Evolutionary conservation across 2,113 vertebrate genomes (phyloP).

Genomic region (Ramphastos sulfuratus): DNA sequence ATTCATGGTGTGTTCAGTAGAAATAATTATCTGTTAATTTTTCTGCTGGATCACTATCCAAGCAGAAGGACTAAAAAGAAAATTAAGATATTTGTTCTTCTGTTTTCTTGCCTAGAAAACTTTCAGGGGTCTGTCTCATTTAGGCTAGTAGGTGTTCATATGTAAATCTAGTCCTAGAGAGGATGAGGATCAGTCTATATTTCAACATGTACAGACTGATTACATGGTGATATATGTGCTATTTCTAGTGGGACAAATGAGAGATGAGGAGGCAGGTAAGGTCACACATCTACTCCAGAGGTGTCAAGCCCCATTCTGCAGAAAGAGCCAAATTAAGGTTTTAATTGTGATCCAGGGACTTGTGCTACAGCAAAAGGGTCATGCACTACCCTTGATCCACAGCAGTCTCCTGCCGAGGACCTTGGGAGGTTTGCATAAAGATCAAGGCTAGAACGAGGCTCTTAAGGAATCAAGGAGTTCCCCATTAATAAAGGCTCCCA

Average conservation of each 20-base stretch:
- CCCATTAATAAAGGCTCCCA: background rate
- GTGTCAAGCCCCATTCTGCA: background rate
- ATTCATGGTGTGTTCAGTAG: background rate
- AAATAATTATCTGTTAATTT: background rate
- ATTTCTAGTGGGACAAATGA: background rate
- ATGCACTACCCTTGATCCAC: background rate
- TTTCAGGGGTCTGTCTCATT: background rate
- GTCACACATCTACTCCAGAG: background rate
- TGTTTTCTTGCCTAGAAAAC: background rate
- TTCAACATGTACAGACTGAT: background rate
- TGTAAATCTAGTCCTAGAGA: background rate
- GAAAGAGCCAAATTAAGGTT: background rate
- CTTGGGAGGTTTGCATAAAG: slow-evolving; percentile 20
- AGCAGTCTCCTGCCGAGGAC: background rate
- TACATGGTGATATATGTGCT: background rate
- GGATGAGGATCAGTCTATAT: background rate
- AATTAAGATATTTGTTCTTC: background rate
- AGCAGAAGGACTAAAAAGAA: background rate
- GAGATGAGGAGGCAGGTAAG: background rate
- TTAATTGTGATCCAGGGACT: slow-evolving; percentile 22
- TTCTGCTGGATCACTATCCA: background rate
- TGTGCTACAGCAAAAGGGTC: background rate
- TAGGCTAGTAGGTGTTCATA: background rate
- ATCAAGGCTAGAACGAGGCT: background rate
- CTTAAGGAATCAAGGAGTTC: background rate